Conservation (phyloP, 2,113 vertebrate species). For the Gopherus evgoodei region DNA sequence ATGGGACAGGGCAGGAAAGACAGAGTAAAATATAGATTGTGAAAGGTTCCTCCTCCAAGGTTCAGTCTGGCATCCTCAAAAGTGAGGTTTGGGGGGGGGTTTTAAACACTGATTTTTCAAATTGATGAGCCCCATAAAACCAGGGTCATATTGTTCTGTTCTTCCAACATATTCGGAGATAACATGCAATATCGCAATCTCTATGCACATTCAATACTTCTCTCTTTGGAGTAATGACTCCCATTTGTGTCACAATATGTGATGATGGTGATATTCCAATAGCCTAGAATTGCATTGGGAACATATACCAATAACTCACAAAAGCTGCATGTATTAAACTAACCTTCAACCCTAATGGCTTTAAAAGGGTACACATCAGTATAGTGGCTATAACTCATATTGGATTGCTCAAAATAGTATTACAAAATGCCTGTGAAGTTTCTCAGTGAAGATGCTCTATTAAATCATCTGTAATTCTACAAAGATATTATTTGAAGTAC, state of each 20-base stretch:
- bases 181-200: neutral
- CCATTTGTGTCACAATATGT: conserved; percentile 40
- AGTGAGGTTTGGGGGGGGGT: neutral
- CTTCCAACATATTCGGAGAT: neutral
- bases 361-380: conserved; percentile 24
- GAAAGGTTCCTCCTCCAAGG: neutral
- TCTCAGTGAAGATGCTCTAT: neutral
- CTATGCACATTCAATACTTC: conserved; percentile 19
- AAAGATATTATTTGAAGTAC: neutral
- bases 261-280: conserved; percentile 42
- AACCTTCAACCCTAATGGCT: conserved; percentile 48
- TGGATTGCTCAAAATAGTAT: conserved; percentile 35
- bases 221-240: conserved; percentile 46
- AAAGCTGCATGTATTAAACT: conserved; percentile 53
- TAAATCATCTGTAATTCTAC: conserved; percentile 26
- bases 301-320: conserved; percentile 38
- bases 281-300: conserved; percentile 30
- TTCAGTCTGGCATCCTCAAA: neutral
- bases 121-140: neutral
- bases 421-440: neutral
- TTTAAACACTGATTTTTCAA: neutral
- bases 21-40: neutral
- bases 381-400: neutral
- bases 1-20: neutral
- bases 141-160: neutral